These are phyloP conservation scores for Trachops cirrhosus DNA, from an alignment of 2,797 vertebrate species.

Conservation along the genomic window DNA sequence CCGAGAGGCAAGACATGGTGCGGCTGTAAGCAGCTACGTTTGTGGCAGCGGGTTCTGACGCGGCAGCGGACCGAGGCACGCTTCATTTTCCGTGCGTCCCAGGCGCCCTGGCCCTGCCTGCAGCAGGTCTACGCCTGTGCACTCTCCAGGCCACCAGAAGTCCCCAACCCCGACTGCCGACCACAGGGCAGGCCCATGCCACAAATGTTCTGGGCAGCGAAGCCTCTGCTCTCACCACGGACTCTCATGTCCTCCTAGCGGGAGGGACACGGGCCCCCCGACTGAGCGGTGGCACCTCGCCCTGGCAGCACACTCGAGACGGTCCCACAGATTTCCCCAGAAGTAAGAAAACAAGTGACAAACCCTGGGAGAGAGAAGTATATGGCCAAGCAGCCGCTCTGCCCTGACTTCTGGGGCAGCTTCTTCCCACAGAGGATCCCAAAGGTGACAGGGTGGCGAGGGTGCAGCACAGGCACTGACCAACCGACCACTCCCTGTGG, in stretches of 20 bases:
- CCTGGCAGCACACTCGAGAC: accelerated
- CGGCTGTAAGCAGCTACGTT: background rate
- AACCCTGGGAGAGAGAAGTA: background rate
- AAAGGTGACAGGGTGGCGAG: background rate
- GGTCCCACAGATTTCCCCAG: background rate
- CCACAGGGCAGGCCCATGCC: background rate
- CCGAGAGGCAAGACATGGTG: background rate
- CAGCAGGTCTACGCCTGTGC: too few species aligned
- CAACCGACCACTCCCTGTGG: too few species aligned
- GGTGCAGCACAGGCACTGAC: accelerated
- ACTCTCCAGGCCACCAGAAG: accelerated
- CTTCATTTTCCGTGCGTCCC: background rate
- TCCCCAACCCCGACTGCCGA: background rate
- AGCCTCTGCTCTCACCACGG: background rate
- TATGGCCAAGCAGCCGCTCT: background rate
- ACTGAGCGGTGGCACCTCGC: background rate
- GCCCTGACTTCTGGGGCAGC: background rate
- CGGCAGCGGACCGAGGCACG: background rate
- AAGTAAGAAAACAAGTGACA: background rate
- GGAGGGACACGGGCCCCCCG: background rate
- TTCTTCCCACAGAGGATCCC: background rate
- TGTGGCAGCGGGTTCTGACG: accelerated
- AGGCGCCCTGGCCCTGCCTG: background rate
- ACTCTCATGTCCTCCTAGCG: accelerated
- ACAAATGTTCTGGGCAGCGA: background rate